These are phyloP conservation scores for Neelides sp. DNA, from an alignment of 1,140 invertebrate species.

Conservation along the genomic window DNA sequence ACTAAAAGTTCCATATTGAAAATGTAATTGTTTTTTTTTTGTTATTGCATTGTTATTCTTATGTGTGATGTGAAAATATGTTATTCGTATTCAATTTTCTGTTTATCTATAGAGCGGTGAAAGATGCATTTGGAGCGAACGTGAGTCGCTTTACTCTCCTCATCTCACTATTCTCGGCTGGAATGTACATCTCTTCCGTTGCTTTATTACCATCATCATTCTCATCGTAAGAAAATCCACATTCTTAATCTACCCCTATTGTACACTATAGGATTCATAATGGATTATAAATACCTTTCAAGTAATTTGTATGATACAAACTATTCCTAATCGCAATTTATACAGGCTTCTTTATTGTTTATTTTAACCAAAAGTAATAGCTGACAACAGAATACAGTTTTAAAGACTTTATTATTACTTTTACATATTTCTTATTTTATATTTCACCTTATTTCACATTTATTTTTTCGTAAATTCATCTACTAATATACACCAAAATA, in stretches of 20 bases:
- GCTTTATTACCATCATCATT: conserved; percentile 90
- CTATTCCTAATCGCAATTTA: too few relatives aligned
- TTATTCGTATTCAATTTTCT: conserved; percentile 4
- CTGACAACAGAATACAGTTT: not conserved
- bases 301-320: too few relatives aligned
- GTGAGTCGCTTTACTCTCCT: conserved; percentile 69
- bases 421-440: conserved; percentile 11
- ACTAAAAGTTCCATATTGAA: too few relatives aligned
- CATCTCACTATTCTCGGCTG: conserved; percentile 71
- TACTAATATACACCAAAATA: conserved; percentile 9
- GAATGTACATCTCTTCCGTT: conserved; percentile 78
- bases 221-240: conserved; percentile 76
- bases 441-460: conserved; percentile 10
- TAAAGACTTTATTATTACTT: conserved; percentile 3
- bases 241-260: too few relatives aligned
- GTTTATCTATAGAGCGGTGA: conserved; percentile 56
- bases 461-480: conserved; percentile 11
- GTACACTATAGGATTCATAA: too few relatives aligned
- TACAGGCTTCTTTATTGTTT: too few relatives aligned
- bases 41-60: too few relatives aligned
- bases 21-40: too few relatives aligned
- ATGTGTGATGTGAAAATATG: not conserved
- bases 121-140: conserved; percentile 76
- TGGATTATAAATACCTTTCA: too few relatives aligned
- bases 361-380: too few relatives aligned